Conservation (phyloP, 2,888 invertebrate species). For the Campoplex capitator region DNA sequence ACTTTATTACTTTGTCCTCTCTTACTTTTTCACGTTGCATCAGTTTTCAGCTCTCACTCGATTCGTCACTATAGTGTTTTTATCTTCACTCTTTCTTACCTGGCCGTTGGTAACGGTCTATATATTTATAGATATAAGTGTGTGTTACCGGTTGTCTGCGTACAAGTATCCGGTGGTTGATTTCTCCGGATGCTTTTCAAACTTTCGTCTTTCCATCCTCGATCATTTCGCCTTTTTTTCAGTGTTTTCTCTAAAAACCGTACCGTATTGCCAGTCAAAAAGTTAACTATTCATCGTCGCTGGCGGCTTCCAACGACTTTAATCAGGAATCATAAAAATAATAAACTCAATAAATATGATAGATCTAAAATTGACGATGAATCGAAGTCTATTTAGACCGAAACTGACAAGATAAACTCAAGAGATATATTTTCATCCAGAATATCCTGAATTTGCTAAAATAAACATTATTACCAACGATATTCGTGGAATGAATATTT, state of each 20-base stretch:
- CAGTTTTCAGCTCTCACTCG: constrained; percentile 45
- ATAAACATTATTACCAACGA: background rate
- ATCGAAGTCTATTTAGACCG: background rate
- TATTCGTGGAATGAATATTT: background rate
- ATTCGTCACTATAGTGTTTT: constrained; percentile 18
- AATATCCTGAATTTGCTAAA: background rate
- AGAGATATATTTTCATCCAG: background rate
- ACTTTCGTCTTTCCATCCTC: constrained; percentile 32
- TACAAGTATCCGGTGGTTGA: constrained; percentile 16
- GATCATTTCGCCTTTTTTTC: background rate
- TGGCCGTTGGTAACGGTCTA: background rate
- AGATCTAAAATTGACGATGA: background rate
- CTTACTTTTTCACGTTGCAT: constrained; percentile 68
- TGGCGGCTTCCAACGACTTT: background rate
- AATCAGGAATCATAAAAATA: background rate
- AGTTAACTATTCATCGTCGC: constrained; percentile 6
- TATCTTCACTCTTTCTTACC: constrained; percentile 43
- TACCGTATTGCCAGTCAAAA: background rate
- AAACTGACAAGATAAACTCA: background rate
- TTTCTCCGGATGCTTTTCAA: constrained; percentile 31
- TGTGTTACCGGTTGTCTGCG: background rate
- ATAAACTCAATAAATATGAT: background rate
- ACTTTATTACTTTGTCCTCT: constrained; percentile 81
- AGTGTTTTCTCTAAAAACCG: background rate
- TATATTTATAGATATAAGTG: constrained; percentile 21